These are phyloP conservation scores for Cheilosia impressa DNA, from an alignment of 2,888 invertebrate species.

Conservation along the genomic window DNA sequence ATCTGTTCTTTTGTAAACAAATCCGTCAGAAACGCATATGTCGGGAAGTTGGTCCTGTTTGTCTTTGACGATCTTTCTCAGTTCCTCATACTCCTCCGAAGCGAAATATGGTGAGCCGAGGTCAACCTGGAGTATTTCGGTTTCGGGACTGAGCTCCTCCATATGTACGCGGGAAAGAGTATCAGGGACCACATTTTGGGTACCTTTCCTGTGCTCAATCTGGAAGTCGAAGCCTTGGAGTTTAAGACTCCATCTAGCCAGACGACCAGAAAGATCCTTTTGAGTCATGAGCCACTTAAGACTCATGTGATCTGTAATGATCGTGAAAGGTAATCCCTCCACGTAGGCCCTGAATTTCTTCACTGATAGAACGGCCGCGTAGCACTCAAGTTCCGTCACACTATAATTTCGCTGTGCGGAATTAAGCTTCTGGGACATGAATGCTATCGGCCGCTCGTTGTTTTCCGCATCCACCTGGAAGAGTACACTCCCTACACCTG, in stretches of 20 bases:
- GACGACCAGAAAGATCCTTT: no score
- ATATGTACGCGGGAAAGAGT: not conserved
- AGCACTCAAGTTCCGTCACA: not conserved
- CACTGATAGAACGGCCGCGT: not conserved
- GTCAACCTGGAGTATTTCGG: no score
- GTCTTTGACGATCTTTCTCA: not conserved
- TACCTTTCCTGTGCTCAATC: not conserved
- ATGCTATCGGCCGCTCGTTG: not conserved
- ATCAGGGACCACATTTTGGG: no score
- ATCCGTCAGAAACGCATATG: not conserved
- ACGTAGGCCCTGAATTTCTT: not conserved
- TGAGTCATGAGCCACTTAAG: not conserved
- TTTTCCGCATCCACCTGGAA: not conserved
- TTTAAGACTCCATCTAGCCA: not conserved
- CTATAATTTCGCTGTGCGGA: not conserved
- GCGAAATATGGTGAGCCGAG: not conserved
- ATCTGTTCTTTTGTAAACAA: not conserved
- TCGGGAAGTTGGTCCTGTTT: not conserved
- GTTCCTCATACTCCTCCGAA: not conserved
- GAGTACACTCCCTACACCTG: not conserved
- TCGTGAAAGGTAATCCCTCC: not conserved
- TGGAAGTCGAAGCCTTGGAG: not conserved
- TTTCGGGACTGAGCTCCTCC: no score
- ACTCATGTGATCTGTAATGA: not conserved
- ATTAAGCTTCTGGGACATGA: conserved; percentile 1